Percentiles rank a stretch among this genome's conserved stretches.
Conservation (phyloP, 2,113 vertebrate species). For the Talpa occidentalis region DNA sequence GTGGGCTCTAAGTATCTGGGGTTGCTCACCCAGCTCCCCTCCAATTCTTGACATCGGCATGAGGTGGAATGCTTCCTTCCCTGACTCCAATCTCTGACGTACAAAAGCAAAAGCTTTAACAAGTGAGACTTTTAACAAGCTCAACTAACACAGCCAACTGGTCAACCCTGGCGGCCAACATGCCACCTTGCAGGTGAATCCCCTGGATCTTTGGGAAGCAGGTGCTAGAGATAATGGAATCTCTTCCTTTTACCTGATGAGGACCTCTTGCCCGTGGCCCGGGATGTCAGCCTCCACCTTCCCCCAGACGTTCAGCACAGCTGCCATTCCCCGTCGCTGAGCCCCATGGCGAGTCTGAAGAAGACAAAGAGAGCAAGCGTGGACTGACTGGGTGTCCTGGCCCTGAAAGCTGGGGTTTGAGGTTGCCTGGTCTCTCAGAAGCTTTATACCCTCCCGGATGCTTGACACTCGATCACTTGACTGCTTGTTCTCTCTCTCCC, state of each 20-base stretch:
- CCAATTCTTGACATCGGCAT: neutral
- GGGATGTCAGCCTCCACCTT: constrained; percentile 85
- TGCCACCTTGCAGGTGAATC: neutral
- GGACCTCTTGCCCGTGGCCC: constrained; percentile 82
- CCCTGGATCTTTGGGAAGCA: neutral
- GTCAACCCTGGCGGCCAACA: neutral
- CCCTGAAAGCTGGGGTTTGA: constrained; percentile 59
- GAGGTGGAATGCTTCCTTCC: neutral
- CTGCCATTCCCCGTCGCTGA: constrained; percentile 88
- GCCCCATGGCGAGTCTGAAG: constrained; percentile 80
- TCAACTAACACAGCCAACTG: neutral
- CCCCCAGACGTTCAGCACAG: constrained; percentile 84
- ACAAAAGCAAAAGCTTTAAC: neutral
- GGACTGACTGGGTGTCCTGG: neutral
- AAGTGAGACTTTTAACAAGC: rapidly evolving
- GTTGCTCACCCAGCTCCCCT: neutral
- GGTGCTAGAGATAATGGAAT: neutral
- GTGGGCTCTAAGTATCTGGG: neutral
- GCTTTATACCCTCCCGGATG: constrained; percentile 83
- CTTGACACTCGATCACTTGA: constrained; percentile 77
- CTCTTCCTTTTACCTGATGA: constrained; percentile 85
- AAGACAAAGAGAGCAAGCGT: constrained; percentile 41
- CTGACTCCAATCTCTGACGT: neutral
- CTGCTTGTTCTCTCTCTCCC: neutral
- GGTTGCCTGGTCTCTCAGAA: neutral